phyloP scores from a whole-genome alignment of 2,113 vertebrate species.

The Ailurus styani region DNA sequence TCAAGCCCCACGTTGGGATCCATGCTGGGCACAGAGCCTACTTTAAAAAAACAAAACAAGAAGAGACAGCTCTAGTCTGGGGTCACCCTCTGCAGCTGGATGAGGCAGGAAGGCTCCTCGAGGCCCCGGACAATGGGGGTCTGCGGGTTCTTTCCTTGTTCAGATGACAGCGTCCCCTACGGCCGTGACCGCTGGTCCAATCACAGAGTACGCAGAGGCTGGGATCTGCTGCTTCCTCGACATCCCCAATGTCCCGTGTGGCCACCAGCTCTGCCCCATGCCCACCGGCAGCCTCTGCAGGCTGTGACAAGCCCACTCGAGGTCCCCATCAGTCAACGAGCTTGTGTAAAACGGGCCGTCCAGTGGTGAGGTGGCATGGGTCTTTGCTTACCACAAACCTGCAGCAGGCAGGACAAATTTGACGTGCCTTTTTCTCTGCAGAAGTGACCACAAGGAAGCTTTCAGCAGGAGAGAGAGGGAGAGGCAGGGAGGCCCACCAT shows the following conservation, averaged over 20 bases:
- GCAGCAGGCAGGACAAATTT: accelerated
- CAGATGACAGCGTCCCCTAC: neutral
- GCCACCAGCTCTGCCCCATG: too few relatives aligned
- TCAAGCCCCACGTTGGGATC: neutral
- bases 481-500: accelerated
- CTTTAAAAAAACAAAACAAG: neutral
- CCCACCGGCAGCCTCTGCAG: neutral
- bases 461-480: too few relatives aligned
- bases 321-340: neutral
- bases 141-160: neutral
- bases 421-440: neutral
- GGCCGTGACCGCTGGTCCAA: accelerated
- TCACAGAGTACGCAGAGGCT: accelerated
- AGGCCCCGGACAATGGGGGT: neutral
- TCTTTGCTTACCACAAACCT: neutral
- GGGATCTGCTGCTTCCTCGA: neutral
- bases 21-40: neutral
- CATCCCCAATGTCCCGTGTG: accelerated
- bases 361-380: accelerated
- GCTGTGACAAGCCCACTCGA: neutral
- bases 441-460: neutral
- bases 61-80: neutral
- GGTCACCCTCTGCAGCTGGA: neutral
- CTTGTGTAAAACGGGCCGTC: accelerated
- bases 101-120: accelerated